Evolutionary conservation across 53 echinoderm and acorn worm species (phyloP).

Genomic region (Stichopus horrens): DNA sequence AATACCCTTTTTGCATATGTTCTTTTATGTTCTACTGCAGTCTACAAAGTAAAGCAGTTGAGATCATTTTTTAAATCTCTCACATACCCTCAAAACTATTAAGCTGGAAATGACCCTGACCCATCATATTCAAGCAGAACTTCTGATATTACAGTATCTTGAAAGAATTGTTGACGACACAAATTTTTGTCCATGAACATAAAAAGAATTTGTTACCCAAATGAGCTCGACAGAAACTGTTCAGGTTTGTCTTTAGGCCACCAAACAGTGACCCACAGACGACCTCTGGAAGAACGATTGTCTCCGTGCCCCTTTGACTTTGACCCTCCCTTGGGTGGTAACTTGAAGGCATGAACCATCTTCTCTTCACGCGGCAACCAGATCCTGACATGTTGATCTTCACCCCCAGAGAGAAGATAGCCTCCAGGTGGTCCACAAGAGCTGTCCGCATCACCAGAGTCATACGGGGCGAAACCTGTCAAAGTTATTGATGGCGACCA

Average conservation of each 20-base stretch:
- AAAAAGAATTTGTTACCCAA: slow-evolving; percentile 61
- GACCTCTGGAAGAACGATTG: slow-evolving; percentile 59
- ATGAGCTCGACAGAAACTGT: slow-evolving; percentile 75
- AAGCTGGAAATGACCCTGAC: too few species aligned
- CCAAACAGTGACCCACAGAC: slow-evolving; percentile 83
- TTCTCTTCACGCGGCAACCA: slow-evolving; percentile 79
- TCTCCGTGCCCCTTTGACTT: slow-evolving; percentile 65
- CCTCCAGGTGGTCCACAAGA: not conserved
- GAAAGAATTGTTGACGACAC: not conserved
- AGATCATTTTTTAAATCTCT: too few species aligned
- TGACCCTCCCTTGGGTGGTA: slow-evolving; percentile 71
- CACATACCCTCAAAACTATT: too few species aligned
- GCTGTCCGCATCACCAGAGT: not conserved
- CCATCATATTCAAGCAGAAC: too few species aligned
- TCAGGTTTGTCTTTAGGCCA: slow-evolving; percentile 72
- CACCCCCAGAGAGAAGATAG: slow-evolving; percentile 66
- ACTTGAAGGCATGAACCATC: slow-evolving; percentile 61
- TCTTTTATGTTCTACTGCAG: too few species aligned
- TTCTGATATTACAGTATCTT: too few species aligned
- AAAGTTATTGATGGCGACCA: slow-evolving; percentile 82
- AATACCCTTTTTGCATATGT: too few species aligned
- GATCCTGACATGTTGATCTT: slow-evolving; percentile 80
- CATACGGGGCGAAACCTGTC: slow-evolving; percentile 5
- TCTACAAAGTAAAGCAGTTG: too few species aligned
- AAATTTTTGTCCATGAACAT: too few species aligned